Conservation (phyloP, 2,888 invertebrate genomes). For the Tromatobia lineatoria region DNA sequence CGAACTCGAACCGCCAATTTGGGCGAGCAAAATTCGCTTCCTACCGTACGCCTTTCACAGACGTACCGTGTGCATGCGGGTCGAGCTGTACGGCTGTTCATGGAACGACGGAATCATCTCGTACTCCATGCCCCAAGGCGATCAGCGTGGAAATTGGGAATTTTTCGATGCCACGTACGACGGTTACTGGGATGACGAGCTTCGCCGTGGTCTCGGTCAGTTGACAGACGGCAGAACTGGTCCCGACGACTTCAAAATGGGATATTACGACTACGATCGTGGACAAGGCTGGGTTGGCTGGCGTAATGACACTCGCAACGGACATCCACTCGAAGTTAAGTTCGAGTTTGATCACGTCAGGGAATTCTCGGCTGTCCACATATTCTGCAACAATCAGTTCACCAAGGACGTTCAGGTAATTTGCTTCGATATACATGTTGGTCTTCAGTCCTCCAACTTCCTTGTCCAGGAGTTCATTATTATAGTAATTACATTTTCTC, state of each 20-base stretch:
- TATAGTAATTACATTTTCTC: background rate
- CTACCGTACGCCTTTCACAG: conserved; percentile 94
- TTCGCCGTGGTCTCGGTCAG: conserved; percentile 93
- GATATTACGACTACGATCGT: conserved; percentile 88
- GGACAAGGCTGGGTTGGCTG: conserved; percentile 96
- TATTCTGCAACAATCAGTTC: conserved; percentile 95
- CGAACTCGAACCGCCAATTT: conserved; percentile 92
- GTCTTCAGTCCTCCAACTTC: too few species aligned
- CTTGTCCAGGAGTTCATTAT: too few species aligned
- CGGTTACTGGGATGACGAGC: conserved; percentile 92
- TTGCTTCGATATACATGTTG: background rate
- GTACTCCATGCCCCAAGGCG: conserved; percentile 96
- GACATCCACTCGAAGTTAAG: conserved; percentile 89
- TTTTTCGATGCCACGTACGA: conserved; percentile 95
- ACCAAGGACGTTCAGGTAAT: conserved; percentile 93
- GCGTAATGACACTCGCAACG: conserved; percentile 91
- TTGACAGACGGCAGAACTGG: conserved; percentile 94
- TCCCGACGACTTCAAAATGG: conserved; percentile 90
- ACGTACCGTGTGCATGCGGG: conserved; percentile 96
- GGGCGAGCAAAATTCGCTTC: conserved; percentile 94
- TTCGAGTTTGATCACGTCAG: conserved; percentile 95
- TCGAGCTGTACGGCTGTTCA: conserved; percentile 95
- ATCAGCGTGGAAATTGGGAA: conserved; percentile 92
- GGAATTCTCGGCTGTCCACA: conserved; percentile 93
- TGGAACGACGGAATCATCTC: conserved; percentile 94